These are phyloP conservation scores for Plectrocnemia conspersa DNA, from an alignment of 1,140 invertebrate species.

Conservation along the genomic window DNA sequence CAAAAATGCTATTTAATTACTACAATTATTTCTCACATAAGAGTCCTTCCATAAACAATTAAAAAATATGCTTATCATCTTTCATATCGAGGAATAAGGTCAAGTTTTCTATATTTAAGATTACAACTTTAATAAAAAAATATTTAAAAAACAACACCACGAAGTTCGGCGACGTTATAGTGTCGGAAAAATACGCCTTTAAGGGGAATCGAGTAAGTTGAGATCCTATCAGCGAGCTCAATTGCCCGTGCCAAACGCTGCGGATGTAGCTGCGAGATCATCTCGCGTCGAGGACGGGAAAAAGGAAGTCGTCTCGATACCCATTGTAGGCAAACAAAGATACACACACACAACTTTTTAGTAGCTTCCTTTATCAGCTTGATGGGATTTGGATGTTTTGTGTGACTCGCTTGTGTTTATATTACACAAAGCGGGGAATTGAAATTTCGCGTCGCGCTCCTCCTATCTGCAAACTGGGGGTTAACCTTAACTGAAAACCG, in stretches of 20 bases:
- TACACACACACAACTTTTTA: constrained; percentile 26
- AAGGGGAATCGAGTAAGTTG: constrained; percentile 31
- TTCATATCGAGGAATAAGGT: too few species aligned
- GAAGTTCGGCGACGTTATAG: background rate
- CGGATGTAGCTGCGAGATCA: constrained; percentile 21
- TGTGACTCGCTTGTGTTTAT: constrained; percentile 30
- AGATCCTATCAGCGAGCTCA: constrained; percentile 35
- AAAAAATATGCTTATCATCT: too few species aligned
- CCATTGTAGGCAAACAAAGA: constrained; percentile 18
- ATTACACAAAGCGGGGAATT: constrained; percentile 33
- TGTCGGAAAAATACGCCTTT: constrained; percentile 29
- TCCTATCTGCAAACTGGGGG: too few species aligned
- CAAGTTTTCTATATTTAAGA: too few species aligned
- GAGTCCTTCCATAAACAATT: too few species aligned
- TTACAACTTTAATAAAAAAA: too few species aligned
- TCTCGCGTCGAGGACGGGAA: constrained; percentile 7
- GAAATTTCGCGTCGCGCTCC: too few species aligned
- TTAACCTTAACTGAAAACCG: too few species aligned
- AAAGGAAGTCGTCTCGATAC: background rate
- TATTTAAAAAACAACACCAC: too few species aligned
- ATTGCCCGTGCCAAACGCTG: constrained; percentile 35
- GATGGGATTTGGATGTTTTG: constrained; percentile 34
- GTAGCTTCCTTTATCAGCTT: constrained; percentile 35
- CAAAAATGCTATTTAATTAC: too few species aligned
- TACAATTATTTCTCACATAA: too few species aligned